These are phyloP conservation scores for Pocillopora verrucosa DNA, from an alignment of 64 coral and sea anemone genomes.

Conservation along the genomic window DNA sequence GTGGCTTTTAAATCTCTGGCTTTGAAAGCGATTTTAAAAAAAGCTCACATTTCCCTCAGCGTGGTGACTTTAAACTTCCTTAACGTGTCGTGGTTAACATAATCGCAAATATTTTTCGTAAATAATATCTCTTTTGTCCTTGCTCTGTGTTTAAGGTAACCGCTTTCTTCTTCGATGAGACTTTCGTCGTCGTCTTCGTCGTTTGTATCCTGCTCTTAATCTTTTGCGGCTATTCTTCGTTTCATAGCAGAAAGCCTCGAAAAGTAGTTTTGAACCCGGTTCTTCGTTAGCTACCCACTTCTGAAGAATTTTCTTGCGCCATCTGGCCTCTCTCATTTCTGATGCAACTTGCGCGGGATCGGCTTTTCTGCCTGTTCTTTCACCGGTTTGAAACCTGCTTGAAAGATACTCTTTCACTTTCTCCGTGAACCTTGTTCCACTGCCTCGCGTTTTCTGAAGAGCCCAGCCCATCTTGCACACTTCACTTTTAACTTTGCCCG, in stretches of 20 bases:
- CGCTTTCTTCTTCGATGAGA: slow-evolving; percentile 51
- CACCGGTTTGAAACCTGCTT: neutral
- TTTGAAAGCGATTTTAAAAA: slow-evolving; percentile 28
- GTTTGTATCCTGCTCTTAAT: neutral
- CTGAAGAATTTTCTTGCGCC: neutral
- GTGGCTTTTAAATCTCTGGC: neutral
- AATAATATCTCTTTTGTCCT: slow-evolving; percentile 22
- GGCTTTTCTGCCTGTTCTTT: slow-evolving; percentile 14
- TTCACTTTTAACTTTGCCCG: neutral
- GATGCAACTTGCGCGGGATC: slow-evolving; percentile 7
- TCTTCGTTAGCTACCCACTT: slow-evolving; percentile 12
- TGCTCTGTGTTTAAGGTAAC: slow-evolving; percentile 19
- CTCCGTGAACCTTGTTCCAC: slow-evolving; percentile 1
- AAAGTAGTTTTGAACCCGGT: neutral
- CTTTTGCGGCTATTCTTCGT: neutral
- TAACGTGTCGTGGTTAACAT: neutral
- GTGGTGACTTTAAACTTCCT: slow-evolving; percentile 31
- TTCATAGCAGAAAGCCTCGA: neutral
- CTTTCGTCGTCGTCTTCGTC: slow-evolving; percentile 40
- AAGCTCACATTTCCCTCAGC: slow-evolving; percentile 35
- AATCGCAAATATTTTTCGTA: slow-evolving; percentile 45
- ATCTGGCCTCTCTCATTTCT: neutral
- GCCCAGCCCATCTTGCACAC: slow-evolving; percentile 3
- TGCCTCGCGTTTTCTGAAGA: slow-evolving; percentile 18
- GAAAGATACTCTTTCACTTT: slow-evolving; percentile 10